Evolutionary conservation across 2,797 vertebrate genomes (phyloP), one percentile per base, ranked within the genome.

Genomic region (Schizopygopsis malacanthus): DNA sequence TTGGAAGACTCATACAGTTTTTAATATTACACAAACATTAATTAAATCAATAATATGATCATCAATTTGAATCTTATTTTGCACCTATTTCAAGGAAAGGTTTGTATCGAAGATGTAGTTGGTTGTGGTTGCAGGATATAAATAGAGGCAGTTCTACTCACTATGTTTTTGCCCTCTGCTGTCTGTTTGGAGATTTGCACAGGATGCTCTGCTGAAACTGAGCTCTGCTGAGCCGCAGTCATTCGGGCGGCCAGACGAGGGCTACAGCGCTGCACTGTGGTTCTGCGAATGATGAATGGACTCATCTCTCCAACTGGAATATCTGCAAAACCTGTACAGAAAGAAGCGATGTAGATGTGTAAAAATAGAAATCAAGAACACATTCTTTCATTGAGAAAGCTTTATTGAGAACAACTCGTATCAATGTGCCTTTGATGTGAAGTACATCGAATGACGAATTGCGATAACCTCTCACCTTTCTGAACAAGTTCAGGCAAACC

Each of bases 401-500:
- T 76, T 22, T 18, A 37, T 13, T 11, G 47, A 76, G 28, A 33
- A 37, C 16, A 54, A 54, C 73, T 37, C 9, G 0, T 11, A 10
- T 73, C 1, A 78, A 78, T 56, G 52, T 59, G 39, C 1, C 6
- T 3, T 43, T 75, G 18, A 79, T 12, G 8, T 45, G 43, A 11
- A 39, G 20, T 52, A 81, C 13, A 52, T 2, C 0, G 2, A 45
- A 83, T 10, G 7, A 63, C n/a, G 67, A 61, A 20, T 25, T 52
- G 54, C 39, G 9, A 85, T n/a, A 63, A 85, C 43, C 5, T 85
- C 90, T 54, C 91, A 98, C 97, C 97, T 96, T 92, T 97, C 89
- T 94, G 94, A 52, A 97, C 97, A 84, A 96, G 91, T 82, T 97
- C 96, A 71, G 97, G 97, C 88, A 98, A 95, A 16, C 96, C 97